These are phyloP conservation scores for Athene cunicularia DNA, from an alignment of 2,113 vertebrate genomes.

Conservation along the genomic window DNA sequence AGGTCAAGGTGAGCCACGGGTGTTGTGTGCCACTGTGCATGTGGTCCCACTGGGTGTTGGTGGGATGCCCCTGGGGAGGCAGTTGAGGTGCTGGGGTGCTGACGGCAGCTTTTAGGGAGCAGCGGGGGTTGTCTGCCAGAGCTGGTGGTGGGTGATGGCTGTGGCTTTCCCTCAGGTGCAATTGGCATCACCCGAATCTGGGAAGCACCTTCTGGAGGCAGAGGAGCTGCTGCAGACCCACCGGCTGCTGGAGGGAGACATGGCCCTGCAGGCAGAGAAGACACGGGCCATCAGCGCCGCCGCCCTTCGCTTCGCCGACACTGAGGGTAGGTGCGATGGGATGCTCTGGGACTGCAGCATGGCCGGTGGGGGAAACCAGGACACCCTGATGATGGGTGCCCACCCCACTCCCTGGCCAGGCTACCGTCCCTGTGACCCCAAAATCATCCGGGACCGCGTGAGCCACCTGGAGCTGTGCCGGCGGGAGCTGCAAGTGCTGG, in stretches of 20 bases:
- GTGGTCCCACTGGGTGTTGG: background rate
- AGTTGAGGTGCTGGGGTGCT: background rate
- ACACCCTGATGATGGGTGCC: rapidly evolving
- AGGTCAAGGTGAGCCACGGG: slow-evolving; percentile 85
- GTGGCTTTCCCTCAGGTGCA: slow-evolving; percentile 71
- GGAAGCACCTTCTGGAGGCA: slow-evolving; percentile 93
- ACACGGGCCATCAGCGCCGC: slow-evolving; percentile 80
- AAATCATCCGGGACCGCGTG: slow-evolving; percentile 90
- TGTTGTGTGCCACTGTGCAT: background rate
- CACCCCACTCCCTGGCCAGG: slow-evolving; percentile 55
- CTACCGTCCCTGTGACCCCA: slow-evolving; percentile 94
- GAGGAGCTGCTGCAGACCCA: slow-evolving; percentile 96
- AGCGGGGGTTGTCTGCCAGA: background rate
- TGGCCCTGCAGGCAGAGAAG: slow-evolving; percentile 89
- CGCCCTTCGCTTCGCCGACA: slow-evolving; percentile 84
- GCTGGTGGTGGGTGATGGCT: background rate
- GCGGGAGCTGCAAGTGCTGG: slow-evolving; percentile 84
- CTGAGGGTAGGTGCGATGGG: slow-evolving; percentile 78
- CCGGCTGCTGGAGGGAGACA: slow-evolving; percentile 88
- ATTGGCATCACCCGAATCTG: slow-evolving; percentile 86
- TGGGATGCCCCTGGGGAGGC: background rate
- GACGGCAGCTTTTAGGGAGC: background rate
- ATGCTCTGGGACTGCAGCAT: rapidly evolving
- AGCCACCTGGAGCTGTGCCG: slow-evolving; percentile 90
- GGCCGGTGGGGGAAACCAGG: rapidly evolving